Evolutionary conservation across 2,797 vertebrate genomes (phyloP), one percentile per base, ranked within the genome.

Genomic region (Sebastes steindachneri): DNA sequence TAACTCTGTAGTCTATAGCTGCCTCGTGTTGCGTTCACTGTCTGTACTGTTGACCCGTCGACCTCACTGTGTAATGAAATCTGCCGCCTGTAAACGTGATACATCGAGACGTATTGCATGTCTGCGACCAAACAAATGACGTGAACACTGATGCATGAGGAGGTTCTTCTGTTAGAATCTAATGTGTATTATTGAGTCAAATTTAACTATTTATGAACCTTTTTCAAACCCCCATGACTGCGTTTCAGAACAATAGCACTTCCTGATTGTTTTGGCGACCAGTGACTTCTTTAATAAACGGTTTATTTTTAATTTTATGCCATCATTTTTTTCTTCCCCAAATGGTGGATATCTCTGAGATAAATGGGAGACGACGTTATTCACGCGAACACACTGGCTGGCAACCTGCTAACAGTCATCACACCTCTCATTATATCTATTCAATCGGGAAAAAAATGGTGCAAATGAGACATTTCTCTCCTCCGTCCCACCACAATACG

Each of bases 341-440:
- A 59, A 29, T 57, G 63, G 21, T 19, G 33, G 19, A 55, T 45
- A 11, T 62, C 6, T 73, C 29, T 74, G 33, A 65, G 33, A 68
- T 69, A 63, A 63, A 79, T 33, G 25, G 23, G 21, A 60, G 66
- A 75, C 25, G 54, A 59, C 77, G 59, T 81, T 65, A 68, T 81
- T 68, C 59, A 68, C 23, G 12, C 48, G 9, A 68, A 80, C 80
- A 33, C 5, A 35, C 31, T 54, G 37, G 9, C 77, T 78, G 70
- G 37, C 57, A 57, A 48, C 78, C 60, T 75, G 84, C 64, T 66
- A 45, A 75, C 76, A 77, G 66, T 65, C 81, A 23, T 73, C 68
- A 64, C 80, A 76, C 79, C 71, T 86, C 67, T 71, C 51, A 54
- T 86, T 80, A 84, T 48, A 73, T 77, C 77, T 66, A 37, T 69